These are phyloP conservation scores for Motacilla alba DNA, from an alignment of 2,113 vertebrate species.

Conservation along the genomic window DNA sequence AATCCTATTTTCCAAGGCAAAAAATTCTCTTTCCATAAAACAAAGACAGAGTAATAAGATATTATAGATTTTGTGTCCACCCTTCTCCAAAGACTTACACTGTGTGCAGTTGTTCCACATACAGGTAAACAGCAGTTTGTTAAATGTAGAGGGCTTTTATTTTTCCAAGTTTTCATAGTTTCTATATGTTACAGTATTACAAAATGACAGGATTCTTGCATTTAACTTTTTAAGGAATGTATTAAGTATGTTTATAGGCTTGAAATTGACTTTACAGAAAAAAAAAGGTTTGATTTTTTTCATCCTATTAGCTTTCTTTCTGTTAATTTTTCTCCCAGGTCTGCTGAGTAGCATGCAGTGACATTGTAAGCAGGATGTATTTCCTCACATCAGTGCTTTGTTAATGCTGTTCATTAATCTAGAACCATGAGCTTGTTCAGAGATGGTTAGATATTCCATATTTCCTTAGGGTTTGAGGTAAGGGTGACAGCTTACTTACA, in stretches of 20 bases:
- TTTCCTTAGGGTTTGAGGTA: slow-evolving; percentile 58
- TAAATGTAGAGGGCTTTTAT: not conserved
- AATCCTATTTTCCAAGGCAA: not conserved
- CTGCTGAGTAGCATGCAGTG: slow-evolving; percentile 41
- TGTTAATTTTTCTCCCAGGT: slow-evolving; percentile 71
- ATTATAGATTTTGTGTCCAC: slow-evolving; percentile 51
- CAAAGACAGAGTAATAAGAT: slow-evolving; percentile 42
- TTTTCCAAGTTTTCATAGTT: slow-evolving; percentile 9
- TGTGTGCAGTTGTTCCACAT: slow-evolving; percentile 30
- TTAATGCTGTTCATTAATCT: slow-evolving; percentile 78
- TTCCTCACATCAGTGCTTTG: slow-evolving; percentile 69
- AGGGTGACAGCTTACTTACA: slow-evolving; percentile 69
- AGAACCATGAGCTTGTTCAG: slow-evolving; percentile 71
- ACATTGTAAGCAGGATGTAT: slow-evolving; percentile 68
- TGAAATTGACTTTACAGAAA: not conserved
- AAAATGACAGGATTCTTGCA: not conserved
- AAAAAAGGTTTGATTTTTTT: not conserved
- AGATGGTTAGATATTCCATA: slow-evolving; percentile 70
- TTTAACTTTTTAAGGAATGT: slow-evolving; percentile 2
- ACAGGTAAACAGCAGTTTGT: slow-evolving; percentile 36
- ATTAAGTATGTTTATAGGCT: not conserved
- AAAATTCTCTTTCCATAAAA: slow-evolving; percentile 7
- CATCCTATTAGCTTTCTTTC: slow-evolving; percentile 16
- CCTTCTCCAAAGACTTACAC: slow-evolving; percentile 34
- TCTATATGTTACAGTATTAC: slow-evolving; percentile 2